A percentile compares a stretch with the other conserved stretches of the same genome.
Conservation (phyloP, 2,888 invertebrate genomes). For the Drosophila conformis region DNA sequence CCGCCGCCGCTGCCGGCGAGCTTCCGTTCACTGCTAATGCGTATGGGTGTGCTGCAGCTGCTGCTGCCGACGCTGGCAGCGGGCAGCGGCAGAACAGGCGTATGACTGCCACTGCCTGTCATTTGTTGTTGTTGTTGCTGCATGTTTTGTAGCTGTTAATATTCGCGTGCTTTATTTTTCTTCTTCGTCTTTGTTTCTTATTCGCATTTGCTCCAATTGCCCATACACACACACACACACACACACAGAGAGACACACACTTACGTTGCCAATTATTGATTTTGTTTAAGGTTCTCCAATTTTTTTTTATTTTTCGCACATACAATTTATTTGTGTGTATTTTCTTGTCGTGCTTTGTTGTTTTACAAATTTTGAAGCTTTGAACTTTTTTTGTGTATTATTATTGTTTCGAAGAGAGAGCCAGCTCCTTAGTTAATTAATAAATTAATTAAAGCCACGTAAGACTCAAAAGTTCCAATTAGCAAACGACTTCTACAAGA, state of each 20-base stretch:
- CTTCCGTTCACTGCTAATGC: constrained; percentile 74
- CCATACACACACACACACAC: constrained; percentile 22
- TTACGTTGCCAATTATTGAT: constrained; percentile 74
- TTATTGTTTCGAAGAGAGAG: constrained; percentile 21
- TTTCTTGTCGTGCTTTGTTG: constrained; percentile 11
- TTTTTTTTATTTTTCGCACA: constrained; percentile 41
- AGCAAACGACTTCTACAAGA: constrained; percentile 37
- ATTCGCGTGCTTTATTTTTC: constrained; percentile 19
- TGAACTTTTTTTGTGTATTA: constrained; percentile 20
- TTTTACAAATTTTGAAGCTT: constrained; percentile 45
- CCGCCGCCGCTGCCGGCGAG: constrained; percentile 61
- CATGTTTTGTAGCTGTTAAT: constrained; percentile 32
- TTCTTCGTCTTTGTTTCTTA: constrained; percentile 39
- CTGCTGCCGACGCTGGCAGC: constrained; percentile 71
- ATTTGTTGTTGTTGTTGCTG: constrained; percentile 51
- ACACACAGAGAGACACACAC: constrained; percentile 12
- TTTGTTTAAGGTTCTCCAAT: constrained; percentile 52
- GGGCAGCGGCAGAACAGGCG: constrained; percentile 34
- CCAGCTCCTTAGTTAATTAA: constrained; percentile 30
- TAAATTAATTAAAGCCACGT: constrained; percentile 45
- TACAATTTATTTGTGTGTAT: constrained; percentile 45
- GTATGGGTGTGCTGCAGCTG: constrained; percentile 82
- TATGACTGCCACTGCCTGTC: constrained; percentile 39
- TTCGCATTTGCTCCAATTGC: constrained; percentile 69
- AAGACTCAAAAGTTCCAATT: constrained; percentile 36